Conservation (phyloP, 1,140 invertebrate genomes). For the Vollenhovia emeryi region DNA sequence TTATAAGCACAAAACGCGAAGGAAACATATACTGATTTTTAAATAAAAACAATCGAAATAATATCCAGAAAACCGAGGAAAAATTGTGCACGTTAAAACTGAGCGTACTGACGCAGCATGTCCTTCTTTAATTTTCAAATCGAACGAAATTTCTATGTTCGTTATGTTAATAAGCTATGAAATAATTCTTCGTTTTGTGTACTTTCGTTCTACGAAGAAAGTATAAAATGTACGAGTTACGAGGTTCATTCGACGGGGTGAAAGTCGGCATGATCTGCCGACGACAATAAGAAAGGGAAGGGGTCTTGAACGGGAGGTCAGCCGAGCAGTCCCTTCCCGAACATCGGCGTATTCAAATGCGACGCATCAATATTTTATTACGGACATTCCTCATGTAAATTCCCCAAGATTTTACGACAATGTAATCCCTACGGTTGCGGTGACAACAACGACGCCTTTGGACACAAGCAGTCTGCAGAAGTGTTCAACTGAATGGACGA, state of each 20-base stretch:
- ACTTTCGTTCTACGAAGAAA: background rate
- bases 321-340: slow-evolving; percentile 30
- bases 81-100: background rate
- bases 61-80: background rate
- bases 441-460: slow-evolving; percentile 71
- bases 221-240: slow-evolving; percentile 20
- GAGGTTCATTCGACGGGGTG: slow-evolving; percentile 12
- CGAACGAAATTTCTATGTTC: background rate
- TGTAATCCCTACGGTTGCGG: slow-evolving; percentile 79
- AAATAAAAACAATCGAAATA: background rate
- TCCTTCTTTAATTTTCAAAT: background rate
- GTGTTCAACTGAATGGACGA: slow-evolving; percentile 61
- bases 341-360: slow-evolving; percentile 69
- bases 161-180: background rate
- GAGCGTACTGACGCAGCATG: background rate
- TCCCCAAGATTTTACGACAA: slow-evolving; percentile 82
- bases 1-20: background rate
- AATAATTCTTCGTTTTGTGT: slow-evolving; percentile 27
- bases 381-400: slow-evolving; percentile 80
- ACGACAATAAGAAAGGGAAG: background rate
- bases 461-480: slow-evolving; percentile 23
- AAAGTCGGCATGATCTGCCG: slow-evolving; percentile 36
- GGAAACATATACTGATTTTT: background rate
- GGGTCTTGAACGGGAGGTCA: slow-evolving; percentile 49
- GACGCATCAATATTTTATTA: slow-evolving; percentile 74